Base-by-base conservation (phyloP, 92 coral and sea anemone genomes). In the Metridium senile region DNA sequence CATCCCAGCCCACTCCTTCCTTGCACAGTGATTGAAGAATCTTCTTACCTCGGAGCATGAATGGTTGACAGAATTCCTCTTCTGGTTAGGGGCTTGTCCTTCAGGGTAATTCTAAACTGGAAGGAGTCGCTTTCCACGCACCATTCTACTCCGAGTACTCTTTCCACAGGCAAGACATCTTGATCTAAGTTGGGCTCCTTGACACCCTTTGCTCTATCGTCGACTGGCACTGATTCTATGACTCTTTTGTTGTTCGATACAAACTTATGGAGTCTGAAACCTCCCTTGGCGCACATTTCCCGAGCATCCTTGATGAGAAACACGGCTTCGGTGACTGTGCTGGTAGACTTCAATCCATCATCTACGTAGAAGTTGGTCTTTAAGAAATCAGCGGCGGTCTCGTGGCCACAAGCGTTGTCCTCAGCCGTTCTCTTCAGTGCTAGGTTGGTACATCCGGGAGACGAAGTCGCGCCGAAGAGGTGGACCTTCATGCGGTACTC, bases 391-490 rank as follows among this genome's bases (percentile, higher is more conserved):
- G 85, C 85, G n/a, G 80, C 67, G 1, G 45, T 70, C 3, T 45
- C 74, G 26, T 70, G 72, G 20, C 7, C 32, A 0, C 21, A 57
- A 33, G 26, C 71, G 43, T 62, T 32, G 6, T 82, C 76, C 0
- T 82, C 70, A 11, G 81, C 86, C 51, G 86, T 47, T 20, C 47
- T 66, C 61, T 39, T 26, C 28, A 82, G 75, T 0, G 86, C 86
- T 35, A 74, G 21, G 65, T 74, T 82, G 11, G 86, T 70, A 4
- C 86, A 82, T 33, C 85, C 86, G 3, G 80, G 87, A 7, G 86
- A 81, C 43, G 80, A 81, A 0, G 86, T 74, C 0, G 86, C n/a
- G n/a, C n/a, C n/a, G n/a, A n/a, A n/a, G n/a, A n/a, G n/a, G n/a
- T n/a, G n/a, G n/a, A n/a, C n/a, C 72, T 26, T 52, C 79, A 79